Evolutionary conservation across 2,797 vertebrate species (phyloP).

Genomic region (Phrynocephalus vlangalii): DNA sequence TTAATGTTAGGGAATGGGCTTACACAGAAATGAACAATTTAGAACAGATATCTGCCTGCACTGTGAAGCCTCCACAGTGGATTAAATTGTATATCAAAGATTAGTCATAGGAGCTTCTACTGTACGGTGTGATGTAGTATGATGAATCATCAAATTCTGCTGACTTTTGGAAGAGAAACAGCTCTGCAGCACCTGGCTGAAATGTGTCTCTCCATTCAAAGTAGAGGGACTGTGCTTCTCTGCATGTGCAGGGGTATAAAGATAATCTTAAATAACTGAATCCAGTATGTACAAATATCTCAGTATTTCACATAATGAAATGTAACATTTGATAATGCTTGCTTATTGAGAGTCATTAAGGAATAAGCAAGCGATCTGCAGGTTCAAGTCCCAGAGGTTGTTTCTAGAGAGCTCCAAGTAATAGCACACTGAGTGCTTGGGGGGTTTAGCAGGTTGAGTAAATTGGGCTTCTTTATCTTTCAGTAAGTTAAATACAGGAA

Average conservation of each 20-base stretch:
- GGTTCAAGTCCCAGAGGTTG: not conserved
- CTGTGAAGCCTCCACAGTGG: conserved; percentile 28
- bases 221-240: conserved; percentile 24
- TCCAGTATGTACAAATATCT: not conserved
- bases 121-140: conserved; percentile 44
- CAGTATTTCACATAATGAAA: not conserved
- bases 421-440: not conserved
- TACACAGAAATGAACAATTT: conserved; percentile 54
- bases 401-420: not conserved
- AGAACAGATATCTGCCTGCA: not conserved
- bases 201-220: conserved; percentile 46
- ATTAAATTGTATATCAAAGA: conserved; percentile 28
- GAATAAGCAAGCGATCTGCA: not conserved
- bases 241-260: not conserved
- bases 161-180: conserved; percentile 69
- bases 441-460: not conserved
- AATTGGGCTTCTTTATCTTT: not conserved
- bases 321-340: not conserved
- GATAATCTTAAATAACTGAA: conserved; percentile 21
- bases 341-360: not conserved
- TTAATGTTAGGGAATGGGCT: not conserved
- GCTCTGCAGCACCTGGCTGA: conserved; percentile 58
- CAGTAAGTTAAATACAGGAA: not conserved
- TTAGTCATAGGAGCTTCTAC: conserved; percentile 53
- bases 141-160: conserved; percentile 70